Percentiles rank a stretch among this genome's conserved stretches.
phyloP scores from a whole-genome alignment of 2,113 vertebrate species.

The Sapajus apella region DNA sequence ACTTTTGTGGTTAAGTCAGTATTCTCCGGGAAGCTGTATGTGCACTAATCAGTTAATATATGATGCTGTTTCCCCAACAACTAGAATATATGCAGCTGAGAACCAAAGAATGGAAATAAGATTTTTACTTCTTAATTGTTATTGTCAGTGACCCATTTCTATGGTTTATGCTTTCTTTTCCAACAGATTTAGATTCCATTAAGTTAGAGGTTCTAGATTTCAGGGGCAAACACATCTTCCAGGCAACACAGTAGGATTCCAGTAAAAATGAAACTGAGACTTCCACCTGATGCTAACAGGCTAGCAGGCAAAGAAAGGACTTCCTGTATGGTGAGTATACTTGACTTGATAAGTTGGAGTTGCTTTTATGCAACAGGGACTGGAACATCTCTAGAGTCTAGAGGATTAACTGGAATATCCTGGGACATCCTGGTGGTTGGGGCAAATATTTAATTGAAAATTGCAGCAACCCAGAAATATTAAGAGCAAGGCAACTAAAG shows the following conservation, averaged over 20 bases:
- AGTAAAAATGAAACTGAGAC: not conserved
- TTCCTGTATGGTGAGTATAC: not conserved
- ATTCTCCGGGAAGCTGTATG: not conserved
- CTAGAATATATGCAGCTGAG: not conserved
- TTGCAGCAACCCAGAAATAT: not conserved
- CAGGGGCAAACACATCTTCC: not conserved
- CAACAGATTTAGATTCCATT: not conserved
- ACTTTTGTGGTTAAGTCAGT: not conserved
- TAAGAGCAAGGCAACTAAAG: not conserved
- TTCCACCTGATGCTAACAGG: not conserved
- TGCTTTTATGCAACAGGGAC: not conserved
- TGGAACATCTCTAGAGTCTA: not conserved
- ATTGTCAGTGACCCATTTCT: not conserved
- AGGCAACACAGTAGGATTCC: not conserved
- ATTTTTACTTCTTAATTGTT: not conserved
- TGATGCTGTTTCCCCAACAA: not conserved
- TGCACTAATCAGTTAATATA: not conserved
- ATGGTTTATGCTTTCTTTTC: not conserved
- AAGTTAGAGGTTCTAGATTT: not conserved
- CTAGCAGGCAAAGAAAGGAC: not conserved
- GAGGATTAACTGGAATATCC: not conserved
- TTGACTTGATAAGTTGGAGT: not conserved
- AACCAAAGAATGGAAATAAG: not conserved
- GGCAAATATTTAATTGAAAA: not conserved
- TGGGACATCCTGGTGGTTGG: too few species aligned